phyloP scores from a whole-genome alignment of 2,797 vertebrate genomes.

The Ataeniobius toweri region DNA sequence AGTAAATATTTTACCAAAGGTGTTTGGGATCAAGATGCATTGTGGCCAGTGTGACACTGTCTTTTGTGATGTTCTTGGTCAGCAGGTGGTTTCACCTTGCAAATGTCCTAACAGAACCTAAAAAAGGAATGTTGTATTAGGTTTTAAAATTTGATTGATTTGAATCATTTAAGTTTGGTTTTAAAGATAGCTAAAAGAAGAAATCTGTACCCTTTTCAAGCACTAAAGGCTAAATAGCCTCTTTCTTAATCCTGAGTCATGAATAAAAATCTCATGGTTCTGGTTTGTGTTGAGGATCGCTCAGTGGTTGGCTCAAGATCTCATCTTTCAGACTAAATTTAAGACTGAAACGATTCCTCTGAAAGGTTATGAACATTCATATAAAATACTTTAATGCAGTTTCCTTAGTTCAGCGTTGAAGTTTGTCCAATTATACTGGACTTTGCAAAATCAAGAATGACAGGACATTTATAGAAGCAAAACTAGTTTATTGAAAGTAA shows the following conservation, averaged over 20 bases:
- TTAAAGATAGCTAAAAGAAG: background rate
- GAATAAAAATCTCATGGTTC: background rate
- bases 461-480: slow-evolving; percentile 35
- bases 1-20: background rate
- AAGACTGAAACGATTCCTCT: no score
- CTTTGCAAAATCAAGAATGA: background rate
- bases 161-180: background rate
- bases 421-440: background rate
- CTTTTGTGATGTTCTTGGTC: background rate
- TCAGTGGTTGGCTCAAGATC: background rate
- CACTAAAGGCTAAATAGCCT: background rate
- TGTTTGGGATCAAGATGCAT: background rate
- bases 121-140: no score
- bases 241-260: background rate
- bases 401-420: background rate
- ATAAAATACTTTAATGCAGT: background rate
- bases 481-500: slow-evolving; percentile 68
- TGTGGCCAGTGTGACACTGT: background rate
- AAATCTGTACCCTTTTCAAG: background rate
- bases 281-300: background rate
- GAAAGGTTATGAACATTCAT: no score
- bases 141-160: no score
- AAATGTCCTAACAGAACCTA: no score
- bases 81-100: background rate
- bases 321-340: no score